phyloP scores from a whole-genome alignment of 2,888 invertebrate genomes.

The Amblyjoppa proteus region DNA sequence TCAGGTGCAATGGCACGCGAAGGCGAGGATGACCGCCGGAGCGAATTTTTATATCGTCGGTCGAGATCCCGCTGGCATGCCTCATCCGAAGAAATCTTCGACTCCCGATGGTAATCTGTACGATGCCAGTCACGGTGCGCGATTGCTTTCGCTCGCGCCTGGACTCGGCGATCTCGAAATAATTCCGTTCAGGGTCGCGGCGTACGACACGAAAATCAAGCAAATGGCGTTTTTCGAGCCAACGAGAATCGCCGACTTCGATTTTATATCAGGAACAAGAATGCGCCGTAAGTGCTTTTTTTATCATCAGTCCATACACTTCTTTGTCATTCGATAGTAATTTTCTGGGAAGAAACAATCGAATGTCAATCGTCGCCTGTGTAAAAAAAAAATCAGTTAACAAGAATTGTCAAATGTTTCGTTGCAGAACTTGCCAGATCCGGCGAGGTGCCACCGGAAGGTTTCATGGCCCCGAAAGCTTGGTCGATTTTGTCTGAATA shows the following conservation, averaged over 20 bases:
- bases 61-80: conserved; percentile 98
- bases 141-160: conserved; percentile 96
- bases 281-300: conserved; percentile 90
- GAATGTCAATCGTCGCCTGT: too few species aligned
- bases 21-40: conserved; percentile 97
- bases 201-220: conserved; percentile 94
- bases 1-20: conserved; percentile 97
- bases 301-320: background rate
- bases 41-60: conserved; percentile 99
- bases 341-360: too few species aligned
- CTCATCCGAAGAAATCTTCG: conserved; percentile 91
- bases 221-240: conserved; percentile 98
- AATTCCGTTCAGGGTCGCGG: conserved; percentile 98
- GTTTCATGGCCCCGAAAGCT: conserved; percentile 98
- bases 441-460: conserved; percentile 96
- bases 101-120: conserved; percentile 94
- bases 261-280: conserved; percentile 98
- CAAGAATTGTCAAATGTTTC: background rate
- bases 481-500: conserved; percentile 96
- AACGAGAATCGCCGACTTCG: conserved; percentile 95
- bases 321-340: too few species aligned
- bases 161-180: conserved; percentile 98
- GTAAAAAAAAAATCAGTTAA: background rate
- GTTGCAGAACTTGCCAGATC: conserved; percentile 90
- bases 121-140: conserved; percentile 96